Base-by-base conservation (phyloP, 2,888 invertebrate genomes). In the Cheilosia grossa region DNA sequence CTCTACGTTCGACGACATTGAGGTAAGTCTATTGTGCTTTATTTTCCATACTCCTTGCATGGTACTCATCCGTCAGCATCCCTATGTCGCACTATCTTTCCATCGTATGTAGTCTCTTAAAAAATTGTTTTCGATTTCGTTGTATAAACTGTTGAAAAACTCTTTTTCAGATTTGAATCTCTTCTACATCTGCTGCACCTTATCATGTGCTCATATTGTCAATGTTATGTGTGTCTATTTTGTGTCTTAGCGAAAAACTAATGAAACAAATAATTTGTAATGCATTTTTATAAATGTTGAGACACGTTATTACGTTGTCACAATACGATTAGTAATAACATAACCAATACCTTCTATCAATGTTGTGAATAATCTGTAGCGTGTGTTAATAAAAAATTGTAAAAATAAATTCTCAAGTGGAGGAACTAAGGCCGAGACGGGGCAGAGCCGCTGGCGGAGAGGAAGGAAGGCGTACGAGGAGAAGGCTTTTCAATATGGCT, bases 401-500 rank as follows among this genome's bases (percentile, higher is more conserved):
- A 75, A 82, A 82, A 69, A 81, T 85, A 83, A 83, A 83, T 70
- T 83, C 80, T 69, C 83, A 83, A 83, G 80, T 83, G 83, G 83
- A 83, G 75, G 83, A 79, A 58, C 40, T 73, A 58, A 73, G 79
- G 79, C 83, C 70, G 59, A 69, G 83, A 54, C 69, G 83, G 66
- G 70, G 74, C 80, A 83, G 83, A 75, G 69, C 69, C 42, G 83
- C 80, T 15, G 80, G 79, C 7, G 74, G 83, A n/a, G 83, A 83
- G 4, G 83, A 83, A 44, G 80, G 74, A 10, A 63, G 83, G 5
- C 74, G 83, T 19, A 70, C 74, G 9, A 80, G 80, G 21, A 83
- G 80, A 61, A 70, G 67, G n/a, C 75, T 74, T 15, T 77, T 72
- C 37, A 87, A 82, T 79, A 92, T 92, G 92, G 92, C 92, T 44